Percentiles rank a stretch among this genome's conserved stretches.
Evolutionary conservation across 2,888 invertebrate genomes (phyloP).

Genomic region (Drosophila prostipennis): DNA sequence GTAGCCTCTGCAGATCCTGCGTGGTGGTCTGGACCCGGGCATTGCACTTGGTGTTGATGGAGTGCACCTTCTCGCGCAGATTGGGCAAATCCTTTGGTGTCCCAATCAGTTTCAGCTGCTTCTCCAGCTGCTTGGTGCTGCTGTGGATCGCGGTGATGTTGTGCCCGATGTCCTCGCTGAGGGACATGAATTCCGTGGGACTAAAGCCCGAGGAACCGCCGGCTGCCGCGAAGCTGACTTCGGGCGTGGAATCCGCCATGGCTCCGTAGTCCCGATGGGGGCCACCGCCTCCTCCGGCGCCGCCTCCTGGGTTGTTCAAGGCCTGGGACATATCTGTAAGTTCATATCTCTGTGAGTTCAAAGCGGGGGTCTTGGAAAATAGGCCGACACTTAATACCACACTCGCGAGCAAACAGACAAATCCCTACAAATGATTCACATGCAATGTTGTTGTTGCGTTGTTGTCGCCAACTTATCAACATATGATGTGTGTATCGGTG

Average conservation of each 20-base stretch:
- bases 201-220: constrained; percentile 86
- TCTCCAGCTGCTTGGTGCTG: constrained; percentile 89
- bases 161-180: constrained; percentile 92
- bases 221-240: constrained; percentile 87
- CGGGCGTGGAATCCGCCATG: constrained; percentile 85
- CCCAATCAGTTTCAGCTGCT: constrained; percentile 90
- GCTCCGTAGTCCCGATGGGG: constrained; percentile 82
- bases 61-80: constrained; percentile 88
- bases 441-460: constrained; percentile 35
- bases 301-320: constrained; percentile 71
- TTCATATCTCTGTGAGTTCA: constrained; percentile 48
- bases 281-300: constrained; percentile 48
- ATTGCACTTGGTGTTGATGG: constrained; percentile 90
- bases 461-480: constrained; percentile 48
- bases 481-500: constrained; percentile 33
- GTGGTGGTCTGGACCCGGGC: constrained; percentile 90
- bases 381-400: constrained; percentile 46
- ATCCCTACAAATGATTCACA: constrained; percentile 66
- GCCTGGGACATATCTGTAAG: constrained; percentile 57
- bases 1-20: constrained; percentile 89
- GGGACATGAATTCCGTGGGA: constrained; percentile 90
- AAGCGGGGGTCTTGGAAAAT: constrained; percentile 34
- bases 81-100: constrained; percentile 90
- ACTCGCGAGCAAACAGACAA: constrained; percentile 55
- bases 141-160: constrained; percentile 92